phyloP scores from a whole-genome alignment of 2,113 vertebrate genomes.

The Blennius ocellaris region DNA sequence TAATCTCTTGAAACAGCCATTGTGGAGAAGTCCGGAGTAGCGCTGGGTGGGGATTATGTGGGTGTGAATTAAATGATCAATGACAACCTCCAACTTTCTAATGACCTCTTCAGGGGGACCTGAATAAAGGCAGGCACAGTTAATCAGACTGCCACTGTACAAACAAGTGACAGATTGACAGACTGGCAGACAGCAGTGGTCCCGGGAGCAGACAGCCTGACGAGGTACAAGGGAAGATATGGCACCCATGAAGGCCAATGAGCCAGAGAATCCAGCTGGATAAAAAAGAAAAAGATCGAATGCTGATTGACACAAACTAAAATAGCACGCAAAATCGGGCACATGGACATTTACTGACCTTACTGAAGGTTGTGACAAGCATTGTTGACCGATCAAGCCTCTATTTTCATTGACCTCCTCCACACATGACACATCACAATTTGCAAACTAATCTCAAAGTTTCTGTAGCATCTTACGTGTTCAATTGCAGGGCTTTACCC shows the following conservation, averaged over 20 bases:
- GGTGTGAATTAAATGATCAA: conserved; percentile 7
- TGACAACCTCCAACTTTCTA: conserved; percentile 22
- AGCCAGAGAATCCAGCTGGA: neutral
- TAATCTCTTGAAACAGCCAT: neutral
- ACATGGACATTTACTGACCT: conserved; percentile 1
- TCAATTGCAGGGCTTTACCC: conserved; percentile 39
- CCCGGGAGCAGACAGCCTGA: conserved; percentile 1
- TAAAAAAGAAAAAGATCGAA: conserved; percentile 30
- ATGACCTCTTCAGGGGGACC: conserved; percentile 1
- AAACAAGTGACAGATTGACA: conserved; percentile 45
- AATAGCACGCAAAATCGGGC: conserved; percentile 51
- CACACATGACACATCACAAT: conserved; percentile 35
- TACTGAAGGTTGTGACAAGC: conserved; percentile 64
- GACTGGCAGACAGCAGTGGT: conserved; percentile 4
- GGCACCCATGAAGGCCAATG: conserved; percentile 6
- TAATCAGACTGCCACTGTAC: conserved; percentile 24
- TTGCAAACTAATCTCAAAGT: conserved; percentile 53
- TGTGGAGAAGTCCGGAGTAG: neutral
- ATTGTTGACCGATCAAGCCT: conserved; percentile 76
- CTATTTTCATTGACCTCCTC: conserved; percentile 58
- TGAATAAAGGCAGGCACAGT: conserved; percentile 1
- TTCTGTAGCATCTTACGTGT: conserved; percentile 36
- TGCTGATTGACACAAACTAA: conserved; percentile 40
- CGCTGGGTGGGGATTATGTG: neutral
- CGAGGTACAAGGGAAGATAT: neutral